Evolutionary conservation across 1,140 invertebrate species (phyloP).

Genomic region (Magallana ariakensis): DNA sequence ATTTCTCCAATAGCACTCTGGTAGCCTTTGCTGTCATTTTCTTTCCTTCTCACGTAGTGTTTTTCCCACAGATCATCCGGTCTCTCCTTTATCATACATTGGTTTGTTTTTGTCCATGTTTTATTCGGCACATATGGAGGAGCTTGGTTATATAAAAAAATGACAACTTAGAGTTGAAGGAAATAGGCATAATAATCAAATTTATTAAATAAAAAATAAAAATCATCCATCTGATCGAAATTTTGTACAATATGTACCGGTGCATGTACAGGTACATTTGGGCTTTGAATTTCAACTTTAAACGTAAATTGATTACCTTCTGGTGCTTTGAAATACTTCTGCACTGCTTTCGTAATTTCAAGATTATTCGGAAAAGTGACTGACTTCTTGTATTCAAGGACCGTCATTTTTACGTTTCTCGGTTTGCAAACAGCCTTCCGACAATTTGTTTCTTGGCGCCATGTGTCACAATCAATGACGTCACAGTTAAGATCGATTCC

Average conservation of each 20-base stretch:
- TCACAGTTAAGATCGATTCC: background rate
- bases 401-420: background rate
- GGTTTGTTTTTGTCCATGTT: conserved; percentile 51
- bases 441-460: background rate
- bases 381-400: background rate
- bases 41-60: conserved; percentile 41
- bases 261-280: too few relatives aligned
- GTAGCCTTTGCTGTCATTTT: conserved; percentile 44
- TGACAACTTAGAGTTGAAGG: background rate
- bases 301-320: background rate
- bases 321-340: conserved; percentile 32
- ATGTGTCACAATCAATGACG: conserved; percentile 5
- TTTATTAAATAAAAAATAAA: too few relatives aligned
- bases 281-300: too few relatives aligned
- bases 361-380: background rate
- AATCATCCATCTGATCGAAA: too few relatives aligned
- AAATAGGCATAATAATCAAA: background rate
- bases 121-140: conserved; percentile 30
- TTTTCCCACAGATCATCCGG: conserved; percentile 47
- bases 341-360: conserved; percentile 40
- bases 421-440: background rate
- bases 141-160: background rate
- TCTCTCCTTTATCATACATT: conserved; percentile 48
- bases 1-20: conserved; percentile 46
- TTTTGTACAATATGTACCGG: background rate